Evolutionary conservation across 1,140 invertebrate genomes (phyloP), one percentile per base, ranked within the genome.

Genomic region (Drosophila nasuta): DNA sequence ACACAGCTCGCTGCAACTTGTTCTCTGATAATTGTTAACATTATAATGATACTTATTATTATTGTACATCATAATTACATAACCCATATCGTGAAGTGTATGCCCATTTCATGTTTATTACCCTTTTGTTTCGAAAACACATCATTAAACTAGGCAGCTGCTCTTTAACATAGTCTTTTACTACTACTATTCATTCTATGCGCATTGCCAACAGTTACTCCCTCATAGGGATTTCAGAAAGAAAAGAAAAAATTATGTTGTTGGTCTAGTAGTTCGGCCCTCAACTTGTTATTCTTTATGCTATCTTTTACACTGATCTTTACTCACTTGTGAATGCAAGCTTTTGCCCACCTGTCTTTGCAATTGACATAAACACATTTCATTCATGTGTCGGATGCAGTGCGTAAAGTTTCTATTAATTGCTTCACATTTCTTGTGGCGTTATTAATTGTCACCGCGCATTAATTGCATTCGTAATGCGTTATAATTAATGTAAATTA

Each of bases 391-490:
- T 35, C 43, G 69, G 13, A 28, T 67, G 63, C 20, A 54, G 30
- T 52, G 56, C 71, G 65, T 74, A 74, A 48, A 68, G 48, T 74
- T 69, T 30, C 51, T 43, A 75, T 75, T 70, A 70, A 75, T 70
- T 69, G 66, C 66, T 57, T 57, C 33, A 57, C 51, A 75, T 69
- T 85, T 78, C 70, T 81, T 65, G 48, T 80, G 60, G 70, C 64
- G 58, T 86, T 81, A 86, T 81, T 81, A 86, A 86, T 81, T 86
- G 82, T 73, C 67, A 67, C 57, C 68, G 72, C 75, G 82, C 60
- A 68, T 76, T 87, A 86, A 86, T 87, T 86, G 82, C 79, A 79
- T 87, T 78, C 73, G 68, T 78, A 86, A 86, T 87, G 82, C 60
- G 82, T 86, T 71, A 70, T 87, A 86, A 86, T 86, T 87, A 87